Evolutionary conservation across 2,797 vertebrate genomes (phyloP).

Genomic region (Avahi laniger): DNA sequence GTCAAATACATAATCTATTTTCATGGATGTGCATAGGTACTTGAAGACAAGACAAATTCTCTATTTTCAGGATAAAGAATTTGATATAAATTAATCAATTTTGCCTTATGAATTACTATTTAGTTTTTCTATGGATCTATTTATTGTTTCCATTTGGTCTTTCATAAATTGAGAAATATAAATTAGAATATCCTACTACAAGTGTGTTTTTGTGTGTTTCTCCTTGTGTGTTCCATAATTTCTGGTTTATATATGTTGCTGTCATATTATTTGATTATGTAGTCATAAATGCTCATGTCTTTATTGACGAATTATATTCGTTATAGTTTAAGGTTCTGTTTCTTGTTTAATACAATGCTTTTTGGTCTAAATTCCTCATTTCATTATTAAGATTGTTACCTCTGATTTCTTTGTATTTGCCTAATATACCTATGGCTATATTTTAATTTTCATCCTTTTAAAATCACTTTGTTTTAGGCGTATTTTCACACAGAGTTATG

Average conservation of each 20-base stretch:
- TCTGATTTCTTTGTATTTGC: background rate
- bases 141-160: background rate
- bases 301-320: background rate
- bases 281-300: background rate
- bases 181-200: background rate
- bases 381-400: background rate
- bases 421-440: background rate
- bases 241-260: background rate
- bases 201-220: background rate
- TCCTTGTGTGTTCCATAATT: background rate
- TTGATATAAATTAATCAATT: background rate
- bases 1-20: background rate
- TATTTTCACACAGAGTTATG: background rate
- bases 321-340: background rate
- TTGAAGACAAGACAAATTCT: background rate
- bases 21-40: background rate
- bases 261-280: background rate
- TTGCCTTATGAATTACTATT: background rate
- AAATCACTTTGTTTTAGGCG: background rate
- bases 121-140: background rate
- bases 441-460: constrained; percentile 8
- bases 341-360: background rate
- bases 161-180: background rate
- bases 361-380: background rate
- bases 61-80: background rate